Conservation (phyloP, 1,140 invertebrate genomes). For the Sycophaga agraensis region DNA sequence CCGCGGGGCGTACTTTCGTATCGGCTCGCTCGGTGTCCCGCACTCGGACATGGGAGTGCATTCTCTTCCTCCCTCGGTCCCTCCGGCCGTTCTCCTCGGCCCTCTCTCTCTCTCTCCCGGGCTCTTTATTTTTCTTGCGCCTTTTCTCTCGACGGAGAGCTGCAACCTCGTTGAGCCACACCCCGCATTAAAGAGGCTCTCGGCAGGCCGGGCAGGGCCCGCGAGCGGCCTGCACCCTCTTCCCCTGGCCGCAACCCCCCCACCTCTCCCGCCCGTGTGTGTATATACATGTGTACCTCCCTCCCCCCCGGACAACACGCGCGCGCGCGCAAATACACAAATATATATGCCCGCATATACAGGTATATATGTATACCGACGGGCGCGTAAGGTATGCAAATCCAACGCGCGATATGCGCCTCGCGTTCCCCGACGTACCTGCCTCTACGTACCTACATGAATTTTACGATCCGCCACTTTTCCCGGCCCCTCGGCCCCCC, state of each 20-base stretch:
- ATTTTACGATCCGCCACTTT: conserved; percentile 23
- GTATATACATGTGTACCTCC: too few relatives aligned
- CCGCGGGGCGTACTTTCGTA: too few relatives aligned
- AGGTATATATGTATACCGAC: too few relatives aligned
- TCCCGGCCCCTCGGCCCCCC: neutral
- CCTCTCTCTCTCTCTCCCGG: neutral
- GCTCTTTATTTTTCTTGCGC: neutral
- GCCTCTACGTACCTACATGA: too few relatives aligned
- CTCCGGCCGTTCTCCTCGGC: neutral
- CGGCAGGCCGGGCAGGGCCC: too few relatives aligned
- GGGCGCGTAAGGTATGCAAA: conserved; percentile 12
- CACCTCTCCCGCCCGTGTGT: too few relatives aligned
- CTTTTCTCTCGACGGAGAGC: too few relatives aligned
- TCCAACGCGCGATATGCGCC: conserved; percentile 4
- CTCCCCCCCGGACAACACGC: neutral
- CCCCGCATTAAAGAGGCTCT: conserved; percentile 14
- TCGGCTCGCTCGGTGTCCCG: neutral
- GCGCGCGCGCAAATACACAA: too few relatives aligned
- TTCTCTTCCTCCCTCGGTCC: neutral
- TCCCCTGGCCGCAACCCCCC: neutral
- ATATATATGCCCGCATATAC: too few relatives aligned
- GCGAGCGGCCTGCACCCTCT: neutral
- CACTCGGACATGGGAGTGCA: neutral
- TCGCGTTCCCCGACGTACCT: conserved; percentile 4
- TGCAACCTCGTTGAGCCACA: conserved; percentile 13